Percentiles rank a stretch among this genome's conserved stretches.
These are phyloP conservation scores for Oasisia sp. DNA, from an alignment of 2,888 invertebrate genomes.

Conservation along the genomic window DNA sequence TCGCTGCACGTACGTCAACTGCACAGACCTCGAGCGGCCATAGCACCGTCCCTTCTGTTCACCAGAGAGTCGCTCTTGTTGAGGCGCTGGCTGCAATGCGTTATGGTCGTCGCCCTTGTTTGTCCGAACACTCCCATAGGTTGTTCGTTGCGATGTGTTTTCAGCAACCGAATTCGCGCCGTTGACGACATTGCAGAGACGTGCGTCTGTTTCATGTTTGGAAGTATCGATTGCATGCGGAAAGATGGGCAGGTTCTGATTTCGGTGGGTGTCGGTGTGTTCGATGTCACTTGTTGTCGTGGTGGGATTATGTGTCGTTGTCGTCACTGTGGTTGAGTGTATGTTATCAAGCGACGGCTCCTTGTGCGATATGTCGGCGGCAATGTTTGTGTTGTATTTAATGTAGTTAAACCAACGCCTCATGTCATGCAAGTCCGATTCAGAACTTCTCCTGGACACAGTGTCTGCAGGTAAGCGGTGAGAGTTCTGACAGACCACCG, in stretches of 20 bases:
- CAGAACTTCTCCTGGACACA: not conserved
- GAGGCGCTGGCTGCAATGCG: not conserved
- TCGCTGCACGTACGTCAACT: constrained; percentile 30
- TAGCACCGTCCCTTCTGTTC: not conserved
- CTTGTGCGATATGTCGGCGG: not conserved
- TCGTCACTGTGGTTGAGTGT: not conserved
- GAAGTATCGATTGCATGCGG: not conserved
- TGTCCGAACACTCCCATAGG: not conserved
- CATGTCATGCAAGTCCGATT: not conserved
- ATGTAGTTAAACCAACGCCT: not conserved
- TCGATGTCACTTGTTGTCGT: not conserved
- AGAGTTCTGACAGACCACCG: not conserved
- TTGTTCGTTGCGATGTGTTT: not conserved
- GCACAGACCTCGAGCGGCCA: not conserved
- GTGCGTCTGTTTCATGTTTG: not conserved
- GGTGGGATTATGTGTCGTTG: not conserved
- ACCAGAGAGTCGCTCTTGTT: not conserved
- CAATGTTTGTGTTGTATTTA: not conserved
- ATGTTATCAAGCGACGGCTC: not conserved
- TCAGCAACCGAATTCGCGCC: not conserved
- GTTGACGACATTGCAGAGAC: not conserved
- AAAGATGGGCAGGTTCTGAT: not conserved
- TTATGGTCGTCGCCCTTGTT: not conserved
- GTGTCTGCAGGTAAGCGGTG: not conserved
- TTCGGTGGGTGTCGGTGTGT: not conserved